phyloP scores from a whole-genome alignment of 2,888 invertebrate species.

The Tubiluchus corallicola region DNA sequence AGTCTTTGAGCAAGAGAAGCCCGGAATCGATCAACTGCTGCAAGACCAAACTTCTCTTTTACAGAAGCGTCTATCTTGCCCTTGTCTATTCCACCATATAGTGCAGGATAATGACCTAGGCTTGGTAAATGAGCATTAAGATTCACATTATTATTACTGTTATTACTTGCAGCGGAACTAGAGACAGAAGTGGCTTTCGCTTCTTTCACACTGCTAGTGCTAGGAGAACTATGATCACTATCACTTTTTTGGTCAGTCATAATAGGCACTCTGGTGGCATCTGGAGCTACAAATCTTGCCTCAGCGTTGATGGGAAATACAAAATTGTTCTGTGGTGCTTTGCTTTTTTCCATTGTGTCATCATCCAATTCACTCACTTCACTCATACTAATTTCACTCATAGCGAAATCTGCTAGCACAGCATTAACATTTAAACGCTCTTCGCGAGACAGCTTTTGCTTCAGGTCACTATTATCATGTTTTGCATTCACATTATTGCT shows the following conservation, averaged over 20 bases:
- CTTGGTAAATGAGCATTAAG: neutral
- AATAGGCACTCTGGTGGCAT: too few species aligned
- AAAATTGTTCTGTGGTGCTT: too few species aligned
- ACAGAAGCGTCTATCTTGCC: neutral
- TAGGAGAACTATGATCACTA: neutral
- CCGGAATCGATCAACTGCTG: neutral
- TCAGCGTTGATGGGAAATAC: neutral
- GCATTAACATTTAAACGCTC: conserved; percentile 22
- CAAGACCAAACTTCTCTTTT: neutral
- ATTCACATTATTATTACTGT: neutral
- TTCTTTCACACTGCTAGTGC: neutral
- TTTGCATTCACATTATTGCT: conserved; percentile 6
- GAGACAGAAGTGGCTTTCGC: neutral
- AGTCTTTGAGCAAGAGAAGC: neutral
- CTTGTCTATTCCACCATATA: neutral
- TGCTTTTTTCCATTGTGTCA: too few species aligned
- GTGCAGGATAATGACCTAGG: neutral
- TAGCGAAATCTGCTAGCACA: conserved; percentile 17
- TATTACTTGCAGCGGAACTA: neutral
- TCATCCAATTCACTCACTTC: conserved; percentile 1
- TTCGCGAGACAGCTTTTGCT: conserved; percentile 14
- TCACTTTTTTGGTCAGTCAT: neutral
- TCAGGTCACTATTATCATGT: conserved; percentile 5
- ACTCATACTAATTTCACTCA: conserved; percentile 14
- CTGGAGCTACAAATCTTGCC: neutral